Base-by-base conservation (phyloP, 1,140 invertebrate genomes). In the Rhyacophila brunnea region DNA sequence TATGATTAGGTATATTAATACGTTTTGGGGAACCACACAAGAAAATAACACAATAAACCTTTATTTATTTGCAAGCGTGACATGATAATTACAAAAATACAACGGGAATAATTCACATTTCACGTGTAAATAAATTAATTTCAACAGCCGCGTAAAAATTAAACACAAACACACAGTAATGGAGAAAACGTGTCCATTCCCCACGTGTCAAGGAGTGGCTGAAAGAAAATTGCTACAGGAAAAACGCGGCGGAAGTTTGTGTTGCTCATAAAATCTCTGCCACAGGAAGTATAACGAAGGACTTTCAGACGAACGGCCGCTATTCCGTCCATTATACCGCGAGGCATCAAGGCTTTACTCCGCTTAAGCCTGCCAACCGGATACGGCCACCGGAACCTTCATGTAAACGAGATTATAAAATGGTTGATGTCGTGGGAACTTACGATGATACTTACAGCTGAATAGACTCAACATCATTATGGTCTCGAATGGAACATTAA, bases 371-470 rank as follows among this genome's bases (percentile, higher is more conserved):
- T 42, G 13, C 52, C 7, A 35, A 15, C 15, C 19, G 20, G 43
- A 52, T 54, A 34, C 40, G 15, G 43, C 13, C 40, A 32, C 23
- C 43, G 52, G 43, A 45, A 44, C 19, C 32, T 45, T 14, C 52
- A 54, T 54, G 52, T 46, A 54, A 54, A 54, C 44, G 43, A 54
- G 52, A 54, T 54, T 46, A 19, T 54, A 46, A 54, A 54, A 54
- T 46, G 43, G 43, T 46, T 46, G 40, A 54, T 52, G 23, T 9
- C 23, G 23, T 46, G 23, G n/a, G 35, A 44, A 54, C 42, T 46
- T n/a, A n/a, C n/a, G n/a, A 35, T 46, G 5, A 45, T 19, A 15
- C 5, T 17, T 45, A 5, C 43, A 45, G 43, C 23, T 9, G 23
- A 28, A n/a, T n/a, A n/a, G n/a, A n/a, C n/a, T n/a, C n/a, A n/a